Percentiles rank a stretch among this genome's conserved stretches.
Conservation (phyloP, 2,888 invertebrate genomes). For the Criorhina ranunculi region DNA sequence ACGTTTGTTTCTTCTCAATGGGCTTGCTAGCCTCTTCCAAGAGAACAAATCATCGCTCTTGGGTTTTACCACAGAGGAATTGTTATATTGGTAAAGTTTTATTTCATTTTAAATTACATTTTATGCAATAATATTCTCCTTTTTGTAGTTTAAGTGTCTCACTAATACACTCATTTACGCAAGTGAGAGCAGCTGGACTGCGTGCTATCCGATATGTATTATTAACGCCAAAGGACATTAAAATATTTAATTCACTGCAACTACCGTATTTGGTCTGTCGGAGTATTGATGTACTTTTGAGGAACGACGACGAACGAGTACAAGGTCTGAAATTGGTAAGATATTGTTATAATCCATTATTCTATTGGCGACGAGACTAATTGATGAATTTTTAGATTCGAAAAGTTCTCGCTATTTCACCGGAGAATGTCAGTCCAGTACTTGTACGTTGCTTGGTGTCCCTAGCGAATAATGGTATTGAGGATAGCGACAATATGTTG, state of each 20-base stretch:
- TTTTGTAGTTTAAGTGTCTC: slow-evolving; percentile 92
- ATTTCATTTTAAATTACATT: not conserved
- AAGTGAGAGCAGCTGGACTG: slow-evolving; percentile 94
- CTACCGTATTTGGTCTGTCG: slow-evolving; percentile 93
- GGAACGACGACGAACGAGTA: slow-evolving; percentile 96
- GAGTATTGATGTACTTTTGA: slow-evolving; percentile 94
- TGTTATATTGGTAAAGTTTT: slow-evolving; percentile 90
- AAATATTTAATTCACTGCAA: slow-evolving; percentile 91
- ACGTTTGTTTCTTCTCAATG: slow-evolving; percentile 94
- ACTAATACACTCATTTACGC: slow-evolving; percentile 93
- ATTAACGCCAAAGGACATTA: slow-evolving; percentile 91
- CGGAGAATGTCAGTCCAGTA: slow-evolving; percentile 89
- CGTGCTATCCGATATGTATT: slow-evolving; percentile 94
- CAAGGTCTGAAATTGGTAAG: slow-evolving; percentile 94
- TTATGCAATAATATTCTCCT: slow-evolving; percentile 1
- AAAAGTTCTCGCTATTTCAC: slow-evolving; percentile 88
- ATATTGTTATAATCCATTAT: no score
- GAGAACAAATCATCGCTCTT: slow-evolving; percentile 82
- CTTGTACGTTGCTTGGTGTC: slow-evolving; percentile 93
- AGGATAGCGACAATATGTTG: slow-evolving; percentile 91
- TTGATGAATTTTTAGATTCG: slow-evolving; percentile 81
- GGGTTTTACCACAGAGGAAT: slow-evolving; percentile 91
- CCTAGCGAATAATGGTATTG: slow-evolving; percentile 91
- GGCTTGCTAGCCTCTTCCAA: slow-evolving; percentile 90
- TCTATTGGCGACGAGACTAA: not conserved